These are phyloP conservation scores for Antechinus flavipes DNA, from an alignment of 2,113 vertebrate genomes.

Conservation along the genomic window DNA sequence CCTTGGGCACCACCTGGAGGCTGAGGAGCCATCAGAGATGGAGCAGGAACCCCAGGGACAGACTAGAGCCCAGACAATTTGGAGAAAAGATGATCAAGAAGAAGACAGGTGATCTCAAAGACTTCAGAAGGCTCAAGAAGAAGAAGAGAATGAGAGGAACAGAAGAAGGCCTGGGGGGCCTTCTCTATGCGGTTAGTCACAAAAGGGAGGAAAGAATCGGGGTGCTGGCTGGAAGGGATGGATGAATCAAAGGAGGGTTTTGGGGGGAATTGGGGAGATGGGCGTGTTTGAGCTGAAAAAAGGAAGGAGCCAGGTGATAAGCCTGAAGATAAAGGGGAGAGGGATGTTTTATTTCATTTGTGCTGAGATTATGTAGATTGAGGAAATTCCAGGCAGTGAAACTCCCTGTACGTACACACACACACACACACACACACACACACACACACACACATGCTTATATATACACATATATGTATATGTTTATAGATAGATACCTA, in stretches of 20 bases:
- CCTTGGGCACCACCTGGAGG: background rate
- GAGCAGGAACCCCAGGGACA: background rate
- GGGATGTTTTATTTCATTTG: background rate
- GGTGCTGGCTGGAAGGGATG: background rate
- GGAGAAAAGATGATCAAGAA: background rate
- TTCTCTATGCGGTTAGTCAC: background rate
- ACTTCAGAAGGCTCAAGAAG: background rate
- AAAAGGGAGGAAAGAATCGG: background rate
- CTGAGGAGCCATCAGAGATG: background rate
- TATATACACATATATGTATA: too few species aligned
- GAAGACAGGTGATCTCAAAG: background rate
- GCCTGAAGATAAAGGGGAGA: background rate
- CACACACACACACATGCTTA: too few species aligned
- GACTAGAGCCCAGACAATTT: background rate
- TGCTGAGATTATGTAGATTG: background rate
- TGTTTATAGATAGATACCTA: too few species aligned
- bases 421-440: too few species aligned
- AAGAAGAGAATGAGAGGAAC: background rate
- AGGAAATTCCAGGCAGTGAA: background rate
- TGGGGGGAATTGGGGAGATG: background rate
- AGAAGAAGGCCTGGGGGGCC: background rate
- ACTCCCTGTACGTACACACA: background rate
- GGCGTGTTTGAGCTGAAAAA: background rate
- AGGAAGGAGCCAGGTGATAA: background rate
- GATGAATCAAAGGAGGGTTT: background rate